Evolutionary conservation across 2,113 vertebrate species (phyloP).

Genomic region (Tychaedon coryphoeus): DNA sequence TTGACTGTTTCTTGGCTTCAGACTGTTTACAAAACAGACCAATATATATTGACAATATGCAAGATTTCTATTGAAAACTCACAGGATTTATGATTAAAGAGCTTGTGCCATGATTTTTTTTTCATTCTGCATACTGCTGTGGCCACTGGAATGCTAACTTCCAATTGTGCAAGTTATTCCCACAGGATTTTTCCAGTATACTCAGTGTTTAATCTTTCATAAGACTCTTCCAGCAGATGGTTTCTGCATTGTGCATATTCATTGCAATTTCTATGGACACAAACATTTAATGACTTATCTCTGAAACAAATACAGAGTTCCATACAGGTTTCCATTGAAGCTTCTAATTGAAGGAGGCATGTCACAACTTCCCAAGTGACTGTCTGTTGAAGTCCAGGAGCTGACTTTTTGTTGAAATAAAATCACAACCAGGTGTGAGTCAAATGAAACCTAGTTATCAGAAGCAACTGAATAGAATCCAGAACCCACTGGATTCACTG

Average conservation of each 20-base stretch:
- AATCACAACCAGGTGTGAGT: background rate
- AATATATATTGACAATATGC: background rate
- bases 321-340: background rate
- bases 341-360: background rate
- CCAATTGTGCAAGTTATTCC: background rate
- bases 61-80: background rate
- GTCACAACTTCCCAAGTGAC: background rate
- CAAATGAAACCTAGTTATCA: background rate
- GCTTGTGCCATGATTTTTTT: background rate
- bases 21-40: slow-evolving; percentile 4
- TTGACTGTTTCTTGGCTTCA: background rate
- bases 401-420: background rate
- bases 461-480: background rate
- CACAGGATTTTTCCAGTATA: background rate
- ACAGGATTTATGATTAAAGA: background rate
- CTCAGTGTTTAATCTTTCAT: slow-evolving; percentile 15
- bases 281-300: background rate
- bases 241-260: slow-evolving; percentile 5
- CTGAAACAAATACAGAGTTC: background rate
- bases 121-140: background rate
- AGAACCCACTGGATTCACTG: background rate
- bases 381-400: background rate
- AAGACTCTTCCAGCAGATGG: background rate
- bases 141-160: background rate
- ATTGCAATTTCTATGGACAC: background rate